Evolutionary conservation across 2,797 vertebrate species (phyloP).

Genomic region (Ciconia nigra): DNA sequence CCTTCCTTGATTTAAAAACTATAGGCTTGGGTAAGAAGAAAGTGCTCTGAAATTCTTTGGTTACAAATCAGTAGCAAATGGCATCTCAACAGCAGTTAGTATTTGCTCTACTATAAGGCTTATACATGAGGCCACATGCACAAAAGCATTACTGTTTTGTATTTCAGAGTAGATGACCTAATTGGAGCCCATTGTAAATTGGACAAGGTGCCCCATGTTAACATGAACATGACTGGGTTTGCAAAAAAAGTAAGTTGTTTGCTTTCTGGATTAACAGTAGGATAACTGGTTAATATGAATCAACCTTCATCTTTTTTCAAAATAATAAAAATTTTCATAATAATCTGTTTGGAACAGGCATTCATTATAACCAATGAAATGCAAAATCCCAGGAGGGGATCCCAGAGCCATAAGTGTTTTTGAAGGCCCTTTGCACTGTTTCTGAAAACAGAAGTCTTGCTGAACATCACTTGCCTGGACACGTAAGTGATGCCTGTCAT

Average conservation of each 20-base stretch:
- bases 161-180: background rate
- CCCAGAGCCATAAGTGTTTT: background rate
- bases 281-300: background rate
- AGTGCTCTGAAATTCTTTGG: conserved; percentile 67
- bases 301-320: background rate
- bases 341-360: background rate
- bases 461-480: background rate
- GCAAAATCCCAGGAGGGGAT: background rate
- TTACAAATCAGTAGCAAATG: conserved; percentile 64
- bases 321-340: background rate
- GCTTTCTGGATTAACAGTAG: conserved; percentile 33
- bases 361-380: background rate
- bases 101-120: background rate
- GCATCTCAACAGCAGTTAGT: conserved; percentile 75
- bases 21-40: background rate
- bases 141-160: conserved; percentile 60
- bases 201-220: background rate
- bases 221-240: conserved; percentile 75
- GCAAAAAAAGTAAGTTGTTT: conserved; percentile 58
- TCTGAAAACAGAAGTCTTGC: background rate
- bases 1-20: background rate
- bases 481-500: background rate
- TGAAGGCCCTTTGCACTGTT: background rate
- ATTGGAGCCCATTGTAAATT: background rate
- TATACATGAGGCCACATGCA: conserved; percentile 60